Base-by-base conservation (phyloP, 1,140 invertebrate species). In the Papilio xuthus region DNA sequence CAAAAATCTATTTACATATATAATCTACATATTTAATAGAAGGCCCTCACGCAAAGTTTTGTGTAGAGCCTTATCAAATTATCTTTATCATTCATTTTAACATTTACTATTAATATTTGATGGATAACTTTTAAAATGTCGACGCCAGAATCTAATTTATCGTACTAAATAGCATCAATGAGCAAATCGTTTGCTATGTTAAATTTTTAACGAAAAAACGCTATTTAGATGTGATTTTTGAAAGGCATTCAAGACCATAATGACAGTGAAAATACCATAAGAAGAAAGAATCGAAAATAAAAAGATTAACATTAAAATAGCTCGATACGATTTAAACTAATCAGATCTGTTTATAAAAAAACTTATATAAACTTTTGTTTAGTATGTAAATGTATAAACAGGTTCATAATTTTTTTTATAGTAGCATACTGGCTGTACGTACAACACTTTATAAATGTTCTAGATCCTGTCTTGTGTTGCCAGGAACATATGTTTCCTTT, bases 1-100 rank as follows among this genome's bases (percentile, higher is more conserved):
- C 20, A 23, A 60, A 60, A 60, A 23, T 60, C 53, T 60, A 60
- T 60, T 60, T 26, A 60, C 53, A 60, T 60, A 60, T 60, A 26
- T 23, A 60, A 26, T 10, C 8, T 23, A 60, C 4, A 15, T 56
- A 23, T 9, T 9, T 60, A 60, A 60, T 60, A 20, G 10, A 23
- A 60, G 20, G 8, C 20, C 4, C 53, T 12, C 53, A 60, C 53
- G 53, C 53, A 23, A 60, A 9, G 20, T 23, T 56, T n/a, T 56
- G 53, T 56, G 47, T 50, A 0, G 2, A 50, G 13, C 15, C 2
- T n/a, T 15, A 50, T 50, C 47, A 47, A 47, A 50, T 18, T 50
- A 50, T 4, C 15, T 2, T 50, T 4, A 12, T 60, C 12, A 60
- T 12, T 60, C 53, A 23, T 23, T 60, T 60, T 60, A 3, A 60